Evolutionary conservation across 2,797 vertebrate genomes (phyloP).

Genomic region (Arremon brunneinucha): DNA sequence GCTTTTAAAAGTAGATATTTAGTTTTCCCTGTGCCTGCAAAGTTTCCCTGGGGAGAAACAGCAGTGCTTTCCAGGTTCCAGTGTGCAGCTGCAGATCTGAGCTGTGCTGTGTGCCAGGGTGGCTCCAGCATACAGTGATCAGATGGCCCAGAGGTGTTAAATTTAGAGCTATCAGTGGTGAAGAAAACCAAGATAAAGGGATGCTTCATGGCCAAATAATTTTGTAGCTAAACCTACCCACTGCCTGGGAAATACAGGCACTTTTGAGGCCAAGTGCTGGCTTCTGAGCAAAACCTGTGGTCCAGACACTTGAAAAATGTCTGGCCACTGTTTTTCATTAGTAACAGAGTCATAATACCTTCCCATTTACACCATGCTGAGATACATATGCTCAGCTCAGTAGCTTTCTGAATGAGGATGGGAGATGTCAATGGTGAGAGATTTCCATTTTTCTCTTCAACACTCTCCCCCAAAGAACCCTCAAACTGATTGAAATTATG

Average conservation of each 20-base stretch:
- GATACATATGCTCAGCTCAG: not conserved
- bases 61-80: not conserved
- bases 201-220: not conserved
- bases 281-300: not conserved
- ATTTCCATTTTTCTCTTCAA: not conserved
- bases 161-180: not conserved
- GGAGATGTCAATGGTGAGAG: not conserved
- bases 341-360: not conserved
- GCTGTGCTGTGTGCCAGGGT: not conserved
- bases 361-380: not conserved
- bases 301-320: conserved; percentile 4
- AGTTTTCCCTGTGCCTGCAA: not conserved
- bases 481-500: not conserved
- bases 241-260: not conserved
- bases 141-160: not conserved
- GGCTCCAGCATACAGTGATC: not conserved
- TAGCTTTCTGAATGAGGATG: not conserved
- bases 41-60: not conserved
- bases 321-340: conserved; percentile 1
- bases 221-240: not conserved
- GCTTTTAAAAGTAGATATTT: not conserved
- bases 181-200: not conserved
- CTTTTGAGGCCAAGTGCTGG: not conserved
- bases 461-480: not conserved
- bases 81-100: not conserved